Conservation (phyloP, 2,113 vertebrate species). For the Motacilla alba region DNA sequence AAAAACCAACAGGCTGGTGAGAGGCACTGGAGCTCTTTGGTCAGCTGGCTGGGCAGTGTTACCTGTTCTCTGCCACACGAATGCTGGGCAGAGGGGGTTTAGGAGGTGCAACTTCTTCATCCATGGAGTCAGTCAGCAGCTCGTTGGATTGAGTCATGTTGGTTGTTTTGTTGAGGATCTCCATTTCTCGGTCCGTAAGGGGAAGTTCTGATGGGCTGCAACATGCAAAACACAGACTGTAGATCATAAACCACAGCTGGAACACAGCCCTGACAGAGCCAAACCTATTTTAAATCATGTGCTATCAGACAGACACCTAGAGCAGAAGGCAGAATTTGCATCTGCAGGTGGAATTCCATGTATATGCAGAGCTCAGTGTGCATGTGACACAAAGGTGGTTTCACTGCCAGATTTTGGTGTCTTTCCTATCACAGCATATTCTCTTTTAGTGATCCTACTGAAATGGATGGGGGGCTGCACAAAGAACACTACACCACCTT, state of each 20-base stretch:
- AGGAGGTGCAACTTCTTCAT: constrained; percentile 89
- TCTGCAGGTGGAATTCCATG: background rate
- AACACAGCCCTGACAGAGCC: background rate
- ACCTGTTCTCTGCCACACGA: constrained; percentile 93
- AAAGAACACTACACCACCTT: background rate
- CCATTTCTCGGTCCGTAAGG: constrained; percentile 85
- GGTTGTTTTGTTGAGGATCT: constrained; percentile 83
- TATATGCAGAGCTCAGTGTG: background rate
- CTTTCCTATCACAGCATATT: background rate
- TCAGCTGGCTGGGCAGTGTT: background rate
- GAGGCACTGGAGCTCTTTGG: background rate
- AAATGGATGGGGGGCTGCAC: background rate
- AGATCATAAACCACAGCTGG: background rate
- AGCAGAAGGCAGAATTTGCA: background rate
- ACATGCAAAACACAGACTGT: background rate
- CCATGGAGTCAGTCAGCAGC: constrained; percentile 74
- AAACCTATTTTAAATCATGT: background rate
- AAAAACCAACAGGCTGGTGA: background rate
- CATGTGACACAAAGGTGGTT: background rate
- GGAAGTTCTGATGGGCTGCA: constrained; percentile 82
- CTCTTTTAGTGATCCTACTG: background rate
- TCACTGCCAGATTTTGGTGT: background rate
- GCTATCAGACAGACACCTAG: background rate
- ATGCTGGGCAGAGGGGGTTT: constrained; percentile 95
- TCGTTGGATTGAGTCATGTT: constrained; percentile 73